Evolutionary conservation across 2,113 vertebrate species (phyloP).

Genomic region (Gambusia holbrooki): DNA sequence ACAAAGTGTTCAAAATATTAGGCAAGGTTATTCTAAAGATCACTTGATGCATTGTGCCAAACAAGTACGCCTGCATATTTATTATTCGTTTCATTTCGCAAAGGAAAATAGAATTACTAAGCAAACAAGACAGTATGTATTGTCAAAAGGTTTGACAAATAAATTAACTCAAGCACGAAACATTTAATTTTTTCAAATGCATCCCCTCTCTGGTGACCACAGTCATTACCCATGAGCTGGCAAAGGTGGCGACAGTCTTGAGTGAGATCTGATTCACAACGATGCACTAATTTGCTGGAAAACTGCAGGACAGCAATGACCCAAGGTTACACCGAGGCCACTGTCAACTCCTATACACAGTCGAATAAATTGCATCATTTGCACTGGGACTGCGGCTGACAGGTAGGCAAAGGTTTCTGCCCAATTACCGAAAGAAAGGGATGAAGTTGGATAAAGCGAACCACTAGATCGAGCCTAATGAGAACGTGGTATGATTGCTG

Average conservation of each 20-base stretch:
- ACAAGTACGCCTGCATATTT: neutral
- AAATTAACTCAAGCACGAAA: neutral
- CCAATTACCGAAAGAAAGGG: constrained; percentile 57
- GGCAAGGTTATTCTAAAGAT: neutral
- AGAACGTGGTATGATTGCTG: constrained; percentile 56
- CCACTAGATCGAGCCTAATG: constrained; percentile 59
- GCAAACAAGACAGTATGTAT: neutral
- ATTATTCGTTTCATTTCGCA: neutral
- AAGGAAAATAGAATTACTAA: neutral
- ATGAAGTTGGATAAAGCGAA: constrained; percentile 45
- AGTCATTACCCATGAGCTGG: neutral
- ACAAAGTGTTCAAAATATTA: neutral
- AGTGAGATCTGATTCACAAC: constrained; percentile 19
- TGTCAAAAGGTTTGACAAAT: neutral
- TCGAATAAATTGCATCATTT: constrained; percentile 44
- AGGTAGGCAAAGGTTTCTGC: constrained; percentile 46
- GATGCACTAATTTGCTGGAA: constrained; percentile 25
- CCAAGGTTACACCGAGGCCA: constrained; percentile 10
- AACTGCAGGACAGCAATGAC: constrained; percentile 19
- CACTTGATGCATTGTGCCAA: neutral
- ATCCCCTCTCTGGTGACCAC: neutral
- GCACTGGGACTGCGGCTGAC: constrained; percentile 39
- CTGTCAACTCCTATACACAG: constrained; percentile 26
- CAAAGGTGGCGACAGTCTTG: constrained; percentile 14
- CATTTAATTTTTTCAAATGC: constrained; percentile 5